Base-by-base conservation (phyloP, 1,140 invertebrate species). In the Zaprionus kolodkinae region DNA sequence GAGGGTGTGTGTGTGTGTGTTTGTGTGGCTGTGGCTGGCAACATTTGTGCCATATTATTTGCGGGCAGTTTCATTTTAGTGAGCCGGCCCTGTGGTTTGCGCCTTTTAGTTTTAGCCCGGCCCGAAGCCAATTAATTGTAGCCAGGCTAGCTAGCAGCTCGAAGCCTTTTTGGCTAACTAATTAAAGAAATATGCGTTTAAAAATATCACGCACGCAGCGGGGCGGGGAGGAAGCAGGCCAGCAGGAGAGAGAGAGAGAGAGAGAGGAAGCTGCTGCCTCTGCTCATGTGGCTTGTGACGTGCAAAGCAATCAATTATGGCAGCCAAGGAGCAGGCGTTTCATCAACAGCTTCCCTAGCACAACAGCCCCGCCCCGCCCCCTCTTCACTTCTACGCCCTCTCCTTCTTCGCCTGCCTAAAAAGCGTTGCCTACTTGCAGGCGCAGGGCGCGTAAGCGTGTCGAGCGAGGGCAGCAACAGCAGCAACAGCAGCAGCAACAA, bases 31-130 rank as follows among this genome's bases (percentile, higher is more conserved):
- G 72, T 65, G 65, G 76, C 54, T 78, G 74, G 78, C 72, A 87
- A 79, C 84, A 87, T 74, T 88, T 87, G 84, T 86, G 84, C 78
- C 89, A 70, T 89, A 87, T 87, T 87, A 88, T 87, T 89, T 89
- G 81, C 81, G 81, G 85, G 80, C 84, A 60, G 55, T 33, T 57
- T 70, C 17, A 66, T 72, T 76, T 76, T 80, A 65, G 72, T 43
- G 71, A 25, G 35, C 40, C 25, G 13, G 33, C 52, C 50, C 12
- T 62, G 70, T 38, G 38, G 62, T 63, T 63, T 43, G 36, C 11
- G 38, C 50, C 59, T 76, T 76, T 72, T 62, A 76, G 56, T 72
- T 72, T 75, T 21, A 21, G 56, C 17, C 17, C 11, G 64, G 38
- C 56, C 71, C 9, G 65, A 62, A 76, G 70, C 69, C 69, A 76